These are phyloP conservation scores for Murina feae DNA, from an alignment of 2,113 vertebrate genomes.

Conservation along the genomic window DNA sequence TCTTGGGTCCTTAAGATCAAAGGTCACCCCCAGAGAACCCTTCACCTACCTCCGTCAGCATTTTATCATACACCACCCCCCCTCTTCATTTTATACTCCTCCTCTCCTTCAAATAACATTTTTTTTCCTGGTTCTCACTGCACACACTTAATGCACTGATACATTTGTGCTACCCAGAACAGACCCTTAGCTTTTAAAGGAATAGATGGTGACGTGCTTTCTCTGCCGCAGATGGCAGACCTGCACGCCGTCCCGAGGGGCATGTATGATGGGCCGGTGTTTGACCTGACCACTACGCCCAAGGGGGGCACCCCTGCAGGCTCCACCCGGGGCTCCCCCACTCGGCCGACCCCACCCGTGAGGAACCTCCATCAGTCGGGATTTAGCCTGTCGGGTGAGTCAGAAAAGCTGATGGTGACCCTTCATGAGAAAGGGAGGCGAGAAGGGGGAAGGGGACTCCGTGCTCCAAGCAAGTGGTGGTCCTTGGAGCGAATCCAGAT, in stretches of 20 bases:
- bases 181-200: not conserved
- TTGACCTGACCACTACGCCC: conserved; percentile 92
- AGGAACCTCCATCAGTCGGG: conserved; percentile 98
- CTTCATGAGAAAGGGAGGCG: not conserved
- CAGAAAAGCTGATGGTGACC: not conserved
- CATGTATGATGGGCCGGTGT: conserved; percentile 97
- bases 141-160: too few species aligned
- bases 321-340: conserved; percentile 93
- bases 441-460: rapidly evolving
- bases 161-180: not conserved
- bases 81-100: not conserved
- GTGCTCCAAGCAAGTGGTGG: rapidly evolving
- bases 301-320: conserved; percentile 92
- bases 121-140: not conserved
- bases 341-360: conserved; percentile 88
- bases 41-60: not conserved
- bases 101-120: not conserved
- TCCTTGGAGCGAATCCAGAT: not conserved
- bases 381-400: conserved; percentile 94
- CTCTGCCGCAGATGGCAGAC: conserved; percentile 87
- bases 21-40: not conserved
- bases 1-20: not conserved
- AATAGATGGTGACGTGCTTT: not conserved
- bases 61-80: rapidly evolving
- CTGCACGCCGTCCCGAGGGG: conserved; percentile 94